Base-by-base conservation (phyloP, 2,113 vertebrate species). In the Reinhardtius hippoglossoides region DNA sequence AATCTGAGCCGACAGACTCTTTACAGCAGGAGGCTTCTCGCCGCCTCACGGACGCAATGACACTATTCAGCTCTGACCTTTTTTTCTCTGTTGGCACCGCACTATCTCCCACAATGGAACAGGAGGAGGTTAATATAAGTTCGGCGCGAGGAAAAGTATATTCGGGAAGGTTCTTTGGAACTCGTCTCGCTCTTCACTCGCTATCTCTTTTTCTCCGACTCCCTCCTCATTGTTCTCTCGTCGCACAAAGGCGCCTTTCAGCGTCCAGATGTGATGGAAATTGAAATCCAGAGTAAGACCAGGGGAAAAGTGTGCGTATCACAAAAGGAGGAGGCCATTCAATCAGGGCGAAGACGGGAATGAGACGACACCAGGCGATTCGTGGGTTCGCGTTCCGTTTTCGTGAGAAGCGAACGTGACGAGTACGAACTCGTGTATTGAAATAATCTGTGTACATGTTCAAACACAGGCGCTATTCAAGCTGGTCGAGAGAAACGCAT, bases 251-350 rank as follows among this genome's bases (percentile, higher is more conserved):
- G 26, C 13, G 9, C 21, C 57, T 87, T 86, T 88, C 76, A 78
- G 78, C 8, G 62, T 74, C 73, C 79, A 70, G 76, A 84, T 86
- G 83, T 77, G 88, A 67, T 71, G 76, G 72, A 87, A 88, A 92
- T 80, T 76, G 81, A 89, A 91, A 89, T 89, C 78, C 54, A 21
- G 78, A 77, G 76, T 64, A n/a, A 62, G 10, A 87, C 82, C 81
- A 77, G 56, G 67, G 67, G 74, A 84, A 77, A 46, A 37, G 78
- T 60, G 71, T 13, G 27, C 5, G 27, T 3, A 8, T 48, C 76
- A 89, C 74, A 87, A 84, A 84, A 81, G 73, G 76, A 86, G 37
- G 64, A 61, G 71, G 59, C 37, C 76, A 27, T 79, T 65, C 74
- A 79, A 79, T 78, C 76, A 74, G 62, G 27, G 40, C 13, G 5